phyloP scores from a whole-genome alignment of 2,888 invertebrate species.

The Andricus quercusramuli region DNA sequence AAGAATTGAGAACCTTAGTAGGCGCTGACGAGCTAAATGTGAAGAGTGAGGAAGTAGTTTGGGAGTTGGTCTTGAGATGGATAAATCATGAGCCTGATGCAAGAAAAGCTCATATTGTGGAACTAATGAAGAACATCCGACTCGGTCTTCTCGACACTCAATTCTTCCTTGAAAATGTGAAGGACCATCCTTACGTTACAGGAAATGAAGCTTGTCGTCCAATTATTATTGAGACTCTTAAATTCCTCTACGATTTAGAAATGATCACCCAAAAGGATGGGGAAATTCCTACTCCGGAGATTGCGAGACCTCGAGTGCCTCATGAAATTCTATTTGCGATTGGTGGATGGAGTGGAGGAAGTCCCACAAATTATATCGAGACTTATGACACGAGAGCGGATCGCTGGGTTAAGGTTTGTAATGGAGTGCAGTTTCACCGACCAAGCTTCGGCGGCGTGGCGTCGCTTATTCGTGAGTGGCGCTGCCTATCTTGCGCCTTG shows the following conservation, averaged over 20 bases:
- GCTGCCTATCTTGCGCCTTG: no score
- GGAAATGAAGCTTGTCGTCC: constrained; percentile 91
- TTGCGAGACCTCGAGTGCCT: constrained; percentile 91
- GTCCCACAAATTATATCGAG: constrained; percentile 84
- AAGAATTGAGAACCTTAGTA: constrained; percentile 88
- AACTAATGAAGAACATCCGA: constrained; percentile 89
- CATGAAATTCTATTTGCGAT: constrained; percentile 93
- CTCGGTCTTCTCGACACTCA: constrained; percentile 91
- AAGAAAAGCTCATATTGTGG: constrained; percentile 89
- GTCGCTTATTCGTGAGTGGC: no score
- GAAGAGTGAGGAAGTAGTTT: constrained; percentile 92
- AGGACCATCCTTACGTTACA: constrained; percentile 91
- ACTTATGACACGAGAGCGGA: constrained; percentile 94
- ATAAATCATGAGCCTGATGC: constrained; percentile 88
- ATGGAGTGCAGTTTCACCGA: no score
- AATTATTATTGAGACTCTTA: constrained; percentile 93
- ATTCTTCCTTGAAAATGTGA: constrained; percentile 94
- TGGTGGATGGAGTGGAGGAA: constrained; percentile 87
- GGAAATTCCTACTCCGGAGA: constrained; percentile 91
- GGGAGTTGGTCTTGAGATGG: constrained; percentile 93
- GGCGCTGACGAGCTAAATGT: constrained; percentile 92
- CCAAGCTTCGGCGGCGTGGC: no score
- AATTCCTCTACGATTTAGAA: constrained; percentile 95
- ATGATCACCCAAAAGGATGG: constrained; percentile 90
- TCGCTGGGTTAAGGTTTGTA: constrained; percentile 88